Percentiles rank a stretch among this genome's conserved stretches.
These are phyloP conservation scores for Trichoplusia ni DNA, from an alignment of 1,140 invertebrate species.

Conservation along the genomic window DNA sequence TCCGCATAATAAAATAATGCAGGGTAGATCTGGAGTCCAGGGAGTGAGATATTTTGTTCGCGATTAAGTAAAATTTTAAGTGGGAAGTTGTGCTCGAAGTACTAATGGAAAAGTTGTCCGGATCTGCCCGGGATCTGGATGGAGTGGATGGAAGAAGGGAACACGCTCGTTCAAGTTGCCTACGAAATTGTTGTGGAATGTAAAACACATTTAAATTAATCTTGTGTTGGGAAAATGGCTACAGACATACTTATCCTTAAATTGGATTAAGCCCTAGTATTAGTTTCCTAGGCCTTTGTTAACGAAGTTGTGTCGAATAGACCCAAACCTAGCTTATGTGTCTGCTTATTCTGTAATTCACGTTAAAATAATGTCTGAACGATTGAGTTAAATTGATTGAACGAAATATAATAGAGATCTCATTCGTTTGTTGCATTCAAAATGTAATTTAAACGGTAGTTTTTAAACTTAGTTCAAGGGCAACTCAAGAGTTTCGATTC, in stretches of 20 bases:
- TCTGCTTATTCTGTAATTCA: no score
- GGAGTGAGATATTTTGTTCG: slow-evolving; percentile 57
- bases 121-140: slow-evolving; percentile 44
- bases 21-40: slow-evolving; percentile 34
- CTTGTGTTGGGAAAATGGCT: neutral
- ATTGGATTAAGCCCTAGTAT: slow-evolving; percentile 2
- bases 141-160: slow-evolving; percentile 48
- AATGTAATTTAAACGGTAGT: no score
- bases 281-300: no score
- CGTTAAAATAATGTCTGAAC: no score
- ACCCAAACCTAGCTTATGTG: no score
- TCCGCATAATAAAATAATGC: slow-evolving; percentile 41
- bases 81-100: slow-evolving; percentile 51
- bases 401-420: no score
- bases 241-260: neutral
- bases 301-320: no score
- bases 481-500: no score
- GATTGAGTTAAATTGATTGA: no score
- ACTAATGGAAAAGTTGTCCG: slow-evolving; percentile 63
- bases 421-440: no score
- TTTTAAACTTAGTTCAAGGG: no score
- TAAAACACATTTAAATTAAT: slow-evolving; percentile 45
- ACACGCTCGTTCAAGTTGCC: slow-evolving; percentile 47
- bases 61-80: slow-evolving; percentile 63
- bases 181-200: slow-evolving; percentile 45